Evolutionary conservation across 2,888 invertebrate species (phyloP), one percentile per base, ranked within the genome.

Genomic region (Arge pagana): DNA sequence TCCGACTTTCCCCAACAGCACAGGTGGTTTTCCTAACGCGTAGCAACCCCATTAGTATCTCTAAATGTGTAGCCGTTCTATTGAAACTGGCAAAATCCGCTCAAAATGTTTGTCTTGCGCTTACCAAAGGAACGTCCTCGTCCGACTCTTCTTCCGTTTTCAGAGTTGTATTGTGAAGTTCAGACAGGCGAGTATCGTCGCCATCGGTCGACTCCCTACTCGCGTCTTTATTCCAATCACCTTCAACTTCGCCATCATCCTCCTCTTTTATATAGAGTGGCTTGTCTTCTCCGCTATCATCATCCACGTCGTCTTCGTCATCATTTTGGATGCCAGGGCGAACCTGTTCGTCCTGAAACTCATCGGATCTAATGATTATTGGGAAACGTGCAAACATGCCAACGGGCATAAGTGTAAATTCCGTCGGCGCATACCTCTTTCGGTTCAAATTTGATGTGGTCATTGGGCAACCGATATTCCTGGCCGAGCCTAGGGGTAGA

Each of bases 71-170:
- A n/a, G n/a, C n/a, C n/a, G n/a, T n/a, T n/a, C n/a, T n/a, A n/a
- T n/a, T n/a, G n/a, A n/a, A n/a, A n/a, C n/a, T n/a, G n/a, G n/a
- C n/a, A n/a, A n/a, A 33, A 15, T 33, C 13, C 13, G 16, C 16
- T 33, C 4, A 33, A 33, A 4, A 33, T 39, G 40, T 6, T 15
- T 39, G 18, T 21, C n/a, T n/a, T n/a, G n/a, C n/a, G 72, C 36
- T 72, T 81, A 90, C 90, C 82, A 90, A 76, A 61, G 91, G 90
- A 41, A 84, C 70, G 74, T 92, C 90, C 70, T 89, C 89, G 59
- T 89, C 88, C 58, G 85, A 87, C 2, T 85, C 85, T 11, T 83
- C 78, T 41, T 76, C 77, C 40, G 74, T 69, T 63, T 76, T 75
- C 3, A 77, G 4, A 19, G 76, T 75, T 2, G 75, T 74, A 52